phyloP scores from a whole-genome alignment of 92 coral and sea anemone species.

The Diadumene lineata region DNA sequence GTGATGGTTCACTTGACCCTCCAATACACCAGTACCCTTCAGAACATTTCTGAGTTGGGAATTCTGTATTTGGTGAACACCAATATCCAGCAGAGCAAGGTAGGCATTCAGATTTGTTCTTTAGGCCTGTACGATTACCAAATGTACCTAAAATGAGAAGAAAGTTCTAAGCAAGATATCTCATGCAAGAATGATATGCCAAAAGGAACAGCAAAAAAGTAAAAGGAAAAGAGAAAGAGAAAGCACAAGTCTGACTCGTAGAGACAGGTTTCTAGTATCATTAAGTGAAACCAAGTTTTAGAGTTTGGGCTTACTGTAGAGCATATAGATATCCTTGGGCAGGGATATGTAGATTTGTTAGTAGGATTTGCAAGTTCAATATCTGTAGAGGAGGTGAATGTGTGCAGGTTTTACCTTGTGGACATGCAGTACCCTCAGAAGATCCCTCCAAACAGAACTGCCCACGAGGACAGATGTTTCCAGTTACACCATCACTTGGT shows the following conservation, averaged over 20 bases:
- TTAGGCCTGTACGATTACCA: conserved; percentile 74
- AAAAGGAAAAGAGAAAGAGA: no score
- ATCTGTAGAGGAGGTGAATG: no score
- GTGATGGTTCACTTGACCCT: conserved; percentile 73
- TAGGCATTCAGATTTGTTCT: conserved; percentile 65
- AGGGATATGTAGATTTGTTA: no score
- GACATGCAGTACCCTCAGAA: conserved; percentile 77
- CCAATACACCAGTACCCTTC: conserved; percentile 93
- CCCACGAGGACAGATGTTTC: conserved; percentile 76
- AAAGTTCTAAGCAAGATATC: not conserved
- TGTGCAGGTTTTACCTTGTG: conserved; percentile 79
- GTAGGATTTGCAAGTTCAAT: no score
- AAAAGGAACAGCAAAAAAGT: no score
- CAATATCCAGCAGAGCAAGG: conserved; percentile 90
- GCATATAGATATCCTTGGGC: no score
- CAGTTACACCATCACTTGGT: conserved; percentile 80
- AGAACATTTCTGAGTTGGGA: conserved; percentile 70
- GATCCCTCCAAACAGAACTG: conserved; percentile 87
- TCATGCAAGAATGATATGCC: no score
- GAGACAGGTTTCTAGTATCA: no score
- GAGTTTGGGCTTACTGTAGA: no score
- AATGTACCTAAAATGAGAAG: conserved; percentile 66
- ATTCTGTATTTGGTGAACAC: conserved; percentile 57
- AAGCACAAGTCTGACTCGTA: no score
- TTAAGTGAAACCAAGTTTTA: no score